Conservation (phyloP, 2,797 vertebrate genomes). For the Harpagifer antarcticus region DNA sequence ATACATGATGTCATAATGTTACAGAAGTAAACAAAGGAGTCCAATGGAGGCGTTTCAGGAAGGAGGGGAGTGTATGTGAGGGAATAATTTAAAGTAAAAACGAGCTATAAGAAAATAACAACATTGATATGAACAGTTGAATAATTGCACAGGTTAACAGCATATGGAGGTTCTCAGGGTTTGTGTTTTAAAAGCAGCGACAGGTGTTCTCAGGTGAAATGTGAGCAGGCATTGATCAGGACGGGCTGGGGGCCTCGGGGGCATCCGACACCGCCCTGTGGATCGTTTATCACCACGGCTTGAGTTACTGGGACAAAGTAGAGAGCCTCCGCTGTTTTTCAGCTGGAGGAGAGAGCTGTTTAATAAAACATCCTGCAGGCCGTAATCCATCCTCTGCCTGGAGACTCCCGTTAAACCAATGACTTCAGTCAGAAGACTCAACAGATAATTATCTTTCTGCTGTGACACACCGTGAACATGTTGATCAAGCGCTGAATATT, state of each 20-base stretch:
- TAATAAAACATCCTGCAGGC: constrained; percentile 62
- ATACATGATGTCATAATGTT: too few relatives aligned
- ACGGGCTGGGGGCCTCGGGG: constrained; percentile 34
- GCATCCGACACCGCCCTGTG: constrained; percentile 64
- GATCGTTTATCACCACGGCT: constrained; percentile 53
- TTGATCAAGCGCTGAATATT: constrained; percentile 31
- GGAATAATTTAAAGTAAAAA: too few relatives aligned
- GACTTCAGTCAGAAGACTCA: constrained; percentile 9
- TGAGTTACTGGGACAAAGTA: constrained; percentile 59
- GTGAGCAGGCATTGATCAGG: constrained; percentile 66
- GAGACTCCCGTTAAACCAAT: background rate
- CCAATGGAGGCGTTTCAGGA: too few relatives aligned
- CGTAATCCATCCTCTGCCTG: constrained; percentile 24
- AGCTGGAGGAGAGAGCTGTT: constrained; percentile 27
- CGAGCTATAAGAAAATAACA: too few relatives aligned
- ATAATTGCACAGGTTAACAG: too few relatives aligned
- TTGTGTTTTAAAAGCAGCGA: constrained; percentile 7
- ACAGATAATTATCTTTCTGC: background rate
- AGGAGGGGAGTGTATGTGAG: too few relatives aligned
- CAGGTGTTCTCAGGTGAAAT: constrained; percentile 71
- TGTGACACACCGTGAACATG: constrained; percentile 14
- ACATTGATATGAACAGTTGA: too few relatives aligned
- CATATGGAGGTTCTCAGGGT: background rate
- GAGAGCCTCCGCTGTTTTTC: constrained; percentile 32
- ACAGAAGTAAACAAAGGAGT: too few relatives aligned